Base-by-base conservation (phyloP, 2,888 invertebrate genomes). In the Microplitis manilae region DNA sequence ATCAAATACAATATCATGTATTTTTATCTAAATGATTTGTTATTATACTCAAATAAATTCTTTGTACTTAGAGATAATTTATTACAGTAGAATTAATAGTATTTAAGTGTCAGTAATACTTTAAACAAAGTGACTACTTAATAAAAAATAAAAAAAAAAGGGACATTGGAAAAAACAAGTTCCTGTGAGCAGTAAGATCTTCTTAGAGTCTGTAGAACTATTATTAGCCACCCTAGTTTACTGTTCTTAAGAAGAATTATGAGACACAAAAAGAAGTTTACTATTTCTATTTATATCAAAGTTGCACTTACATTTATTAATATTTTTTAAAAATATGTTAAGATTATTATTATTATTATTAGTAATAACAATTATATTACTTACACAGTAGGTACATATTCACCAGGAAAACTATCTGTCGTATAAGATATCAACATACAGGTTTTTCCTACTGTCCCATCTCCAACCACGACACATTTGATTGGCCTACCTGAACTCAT, bases 321-420 rank as follows among this genome's bases (percentile, higher is more conserved):
- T 64, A 50, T 9, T 50, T 50, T 60, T 68, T 15, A 77, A 72
- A 69, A 8, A 50, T 38, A 68, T 68, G 8, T 39, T 13, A 40
- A 2, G 38, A 40, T 38, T 13, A 30, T 50, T 68, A 13, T 8
- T 13, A n/a, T 39, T 15, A 40, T n/a, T 6, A n/a, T 17, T 9
- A 40, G 50, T 30, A 8, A 41, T 6, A 7, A 69, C 41, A 13
- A 75, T 38, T 61, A 67, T 61, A 67, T 75, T 85, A 94, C 96
- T 95, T 92, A 97, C 96, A 97, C 96, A 90, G 97, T 97, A 85
- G 97, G 97, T 85, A 97, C 96, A 93, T 97, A 97, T 94, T 97
- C 97, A 81, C 96, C 96, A 76, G 97, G 97, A 93, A 97, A 97
- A 92, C 95, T 96, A 88, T 97, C 96, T 83, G 96, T 96, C 64